These are phyloP conservation scores for Monomorium pharaonis DNA, from an alignment of 1,140 invertebrate species.

Conservation along the genomic window DNA sequence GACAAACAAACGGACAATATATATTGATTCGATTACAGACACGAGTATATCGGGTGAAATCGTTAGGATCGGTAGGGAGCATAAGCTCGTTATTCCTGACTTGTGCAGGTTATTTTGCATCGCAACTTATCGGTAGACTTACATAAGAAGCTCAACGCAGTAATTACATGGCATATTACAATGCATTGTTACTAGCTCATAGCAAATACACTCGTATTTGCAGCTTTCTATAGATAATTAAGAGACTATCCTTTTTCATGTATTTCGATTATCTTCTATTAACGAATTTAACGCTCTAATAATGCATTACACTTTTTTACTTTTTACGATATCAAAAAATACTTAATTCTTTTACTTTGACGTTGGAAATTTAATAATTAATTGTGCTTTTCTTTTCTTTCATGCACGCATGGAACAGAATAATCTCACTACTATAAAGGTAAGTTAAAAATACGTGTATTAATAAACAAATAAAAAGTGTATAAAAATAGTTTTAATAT, in stretches of 20 bases:
- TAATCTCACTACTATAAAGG: conserved; percentile 90
- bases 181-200: not conserved
- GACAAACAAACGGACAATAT: conserved; percentile 48
- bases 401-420: conserved; percentile 83
- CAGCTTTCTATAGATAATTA: not conserved
- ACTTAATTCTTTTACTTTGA: not conserved
- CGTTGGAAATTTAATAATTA: not conserved
- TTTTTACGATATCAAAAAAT: not conserved
- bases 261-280: not conserved
- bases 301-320: not conserved
- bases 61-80: conserved; percentile 31
- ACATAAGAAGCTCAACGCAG: not conserved
- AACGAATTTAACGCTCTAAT: not conserved
- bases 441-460: conserved; percentile 77
- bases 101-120: conserved; percentile 9
- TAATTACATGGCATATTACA: conserved; percentile 1
- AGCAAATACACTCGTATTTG: not conserved
- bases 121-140: not conserved
- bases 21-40: conserved; percentile 57
- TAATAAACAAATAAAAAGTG: not conserved
- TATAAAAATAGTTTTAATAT: too few relatives aligned
- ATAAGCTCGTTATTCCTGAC: conserved; percentile 41
- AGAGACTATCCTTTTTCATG: not conserved
- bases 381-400: conserved; percentile 66
- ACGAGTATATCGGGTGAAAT: not conserved